Base-by-base conservation (phyloP, 2,113 vertebrate genomes). In the Promerops cafer region DNA sequence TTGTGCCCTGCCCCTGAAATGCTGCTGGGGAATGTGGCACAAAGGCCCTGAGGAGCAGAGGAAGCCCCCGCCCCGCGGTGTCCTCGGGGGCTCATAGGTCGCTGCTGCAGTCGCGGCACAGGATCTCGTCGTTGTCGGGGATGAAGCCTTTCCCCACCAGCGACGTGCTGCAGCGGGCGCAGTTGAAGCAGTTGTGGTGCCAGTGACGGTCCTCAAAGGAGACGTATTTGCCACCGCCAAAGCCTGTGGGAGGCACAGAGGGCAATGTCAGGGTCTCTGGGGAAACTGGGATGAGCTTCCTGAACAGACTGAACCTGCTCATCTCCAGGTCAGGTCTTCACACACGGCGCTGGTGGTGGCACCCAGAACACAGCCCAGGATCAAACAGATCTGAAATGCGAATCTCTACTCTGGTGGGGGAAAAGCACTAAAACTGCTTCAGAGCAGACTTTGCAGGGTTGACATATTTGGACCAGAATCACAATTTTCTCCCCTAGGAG, bases 161-260 rank as follows among this genome's bases (percentile, higher is more conserved):
- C 0, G 99, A 99, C 39, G 98, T 97, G 19, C 98, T 98, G 97
- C 99, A 99, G 92, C 99, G 98, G 54, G 98, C 98, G 13, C 99
- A 99, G 97, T 98, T 98, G 96, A 99, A 99, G 97, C 99, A 99
- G 16, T 98, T 97, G 96, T 99, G 99, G 96, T 99, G 99, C 99
- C 99, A 99, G 96, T 99, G 99, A 27, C 99, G 99, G 12, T 99
- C 99, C 98, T 99, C 99, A 20, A 99, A 99, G 82, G 99, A 99
- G 97, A 99, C 98, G 23, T 99, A 99, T 97, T 99, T 99, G 59
- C 99, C 99, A 23, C 99, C 99, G 0, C 99, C 99, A 30, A 99
- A 99, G 96, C 99, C 99, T 99, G 70, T 2, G 27, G 81, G 52
- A 64, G 79, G 69, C 64, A 96, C 60, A 94, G 40, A 83, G 59